These are phyloP conservation scores for Vespertilio murinus DNA, from an alignment of 2,797 vertebrate species.

Conservation along the genomic window DNA sequence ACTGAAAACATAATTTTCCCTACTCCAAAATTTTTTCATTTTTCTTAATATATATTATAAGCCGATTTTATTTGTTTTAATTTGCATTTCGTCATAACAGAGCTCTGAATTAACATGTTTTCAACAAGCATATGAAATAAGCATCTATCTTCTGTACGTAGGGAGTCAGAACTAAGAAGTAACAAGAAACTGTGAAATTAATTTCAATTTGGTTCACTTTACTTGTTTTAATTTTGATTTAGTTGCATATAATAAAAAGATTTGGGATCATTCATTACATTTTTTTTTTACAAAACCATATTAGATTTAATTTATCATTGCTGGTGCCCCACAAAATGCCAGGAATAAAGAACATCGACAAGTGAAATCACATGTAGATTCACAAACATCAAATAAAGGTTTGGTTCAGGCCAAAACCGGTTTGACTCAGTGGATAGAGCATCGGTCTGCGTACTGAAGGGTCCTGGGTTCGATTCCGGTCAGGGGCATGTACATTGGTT, in stretches of 20 bases:
- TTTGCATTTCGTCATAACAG: background rate
- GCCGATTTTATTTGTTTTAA: background rate
- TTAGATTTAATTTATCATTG: background rate
- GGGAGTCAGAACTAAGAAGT: background rate
- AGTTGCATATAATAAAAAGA: background rate
- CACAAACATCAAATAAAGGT: slow-evolving; percentile 9
- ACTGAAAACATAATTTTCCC: background rate
- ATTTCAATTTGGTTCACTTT: background rate
- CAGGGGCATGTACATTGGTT: too few relatives aligned
- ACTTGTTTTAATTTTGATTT: background rate
- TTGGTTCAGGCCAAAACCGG: too few relatives aligned
- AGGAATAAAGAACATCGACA: background rate
- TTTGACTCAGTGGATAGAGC: too few relatives aligned
- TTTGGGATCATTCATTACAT: background rate
- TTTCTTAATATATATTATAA: background rate
- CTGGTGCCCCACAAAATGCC: rapidly evolving
- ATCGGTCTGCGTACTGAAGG: too few relatives aligned
- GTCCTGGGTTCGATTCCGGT: too few relatives aligned
- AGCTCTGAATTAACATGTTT: slow-evolving; percentile 16
- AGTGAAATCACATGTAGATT: background rate
- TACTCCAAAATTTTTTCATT: background rate
- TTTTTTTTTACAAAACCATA: background rate
- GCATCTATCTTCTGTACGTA: background rate
- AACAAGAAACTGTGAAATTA: background rate
- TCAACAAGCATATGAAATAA: background rate